Conservation (phyloP, 64 coral and sea anemone genomes). For the Actinia equina region DNA sequence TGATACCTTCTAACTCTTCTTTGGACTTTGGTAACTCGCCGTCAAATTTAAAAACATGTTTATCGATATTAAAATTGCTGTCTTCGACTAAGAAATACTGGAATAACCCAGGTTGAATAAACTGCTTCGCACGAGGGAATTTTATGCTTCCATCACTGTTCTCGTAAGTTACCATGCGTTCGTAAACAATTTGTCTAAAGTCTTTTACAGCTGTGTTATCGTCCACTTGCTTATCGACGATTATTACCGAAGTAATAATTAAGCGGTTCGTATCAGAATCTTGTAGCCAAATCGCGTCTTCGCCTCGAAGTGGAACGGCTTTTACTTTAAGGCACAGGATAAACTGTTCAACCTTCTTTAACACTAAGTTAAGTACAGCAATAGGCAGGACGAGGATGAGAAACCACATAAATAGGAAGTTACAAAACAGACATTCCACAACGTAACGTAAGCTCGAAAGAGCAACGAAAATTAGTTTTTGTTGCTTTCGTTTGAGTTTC, state of each 20-base stretch:
- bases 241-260: slow-evolving; percentile 53
- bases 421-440: slow-evolving; percentile 35
- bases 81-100: slow-evolving; percentile 95
- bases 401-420: neutral
- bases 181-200: slow-evolving; percentile 36
- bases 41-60: slow-evolving; percentile 78
- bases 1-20: slow-evolving; percentile 57
- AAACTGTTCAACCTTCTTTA: slow-evolving; percentile 57
- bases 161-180: slow-evolving; percentile 58
- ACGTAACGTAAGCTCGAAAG: slow-evolving; percentile 21
- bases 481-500: neutral
- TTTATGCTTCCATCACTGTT: slow-evolving; percentile 47
- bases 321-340: slow-evolving; percentile 1
- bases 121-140: slow-evolving; percentile 54
- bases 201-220: slow-evolving; percentile 41
- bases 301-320: slow-evolving; percentile 40
- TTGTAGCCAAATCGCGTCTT: slow-evolving; percentile 89
- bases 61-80: slow-evolving; percentile 66
- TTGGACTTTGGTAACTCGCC: slow-evolving; percentile 71
- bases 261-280: slow-evolving; percentile 54
- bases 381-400: slow-evolving; percentile 32
- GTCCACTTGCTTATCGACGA: neutral
- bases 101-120: slow-evolving; percentile 65
- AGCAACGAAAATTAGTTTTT: neutral
- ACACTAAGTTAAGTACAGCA: slow-evolving; percentile 43